Base-by-base conservation (phyloP, 1,140 invertebrate genomes). In the Gryon sp. region DNA sequence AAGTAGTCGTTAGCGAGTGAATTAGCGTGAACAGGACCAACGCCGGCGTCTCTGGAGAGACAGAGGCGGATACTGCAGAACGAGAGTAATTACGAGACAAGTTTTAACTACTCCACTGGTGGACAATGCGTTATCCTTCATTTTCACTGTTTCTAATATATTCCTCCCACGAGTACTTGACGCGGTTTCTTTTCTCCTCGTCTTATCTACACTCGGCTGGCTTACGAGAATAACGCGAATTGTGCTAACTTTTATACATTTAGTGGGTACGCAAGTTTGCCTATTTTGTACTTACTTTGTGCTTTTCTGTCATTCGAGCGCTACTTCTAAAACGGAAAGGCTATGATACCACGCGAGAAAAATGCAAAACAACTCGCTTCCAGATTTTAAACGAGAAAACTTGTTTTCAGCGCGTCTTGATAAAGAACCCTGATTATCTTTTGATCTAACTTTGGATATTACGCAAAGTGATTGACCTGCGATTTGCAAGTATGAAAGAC, bases 1-100 rank as follows among this genome's bases (percentile, higher is more conserved):
- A 80, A 82, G 77, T 78, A 79, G 76, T 63, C 69, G 62, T 77
- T 79, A 77, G 73, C 24, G 76, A 40, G 62, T 53, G 69, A 76
- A 77, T 81, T 77, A 81, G 62, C 60, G 70, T 63, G 73, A 57
- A 41, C 70, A 57, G 70, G 68, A 74, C 18, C 45, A 60, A 15
- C 53, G 41, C 16, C 46, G 50, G 45, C 57, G 69, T 78, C 70
- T 60, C 79, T 45, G 36, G 78, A 73, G 43, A 81, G 45, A 55
- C 63, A 63, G 38, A 62, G 52, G 78, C 60, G 65, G 77, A 81
- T 82, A 79, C 72, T 77, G 76, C 79, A 84, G 83, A 87, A 87
- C 84, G 83, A 86, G 82, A 84, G 84, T 87, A 87, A 87, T 87
- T 87, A 86, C 80, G 84, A 84, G 84, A 84, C 85, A 87, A 87